These are phyloP conservation scores for Hydropsyche tenuis DNA, from an alignment of 1,140 invertebrate species.

Conservation along the genomic window DNA sequence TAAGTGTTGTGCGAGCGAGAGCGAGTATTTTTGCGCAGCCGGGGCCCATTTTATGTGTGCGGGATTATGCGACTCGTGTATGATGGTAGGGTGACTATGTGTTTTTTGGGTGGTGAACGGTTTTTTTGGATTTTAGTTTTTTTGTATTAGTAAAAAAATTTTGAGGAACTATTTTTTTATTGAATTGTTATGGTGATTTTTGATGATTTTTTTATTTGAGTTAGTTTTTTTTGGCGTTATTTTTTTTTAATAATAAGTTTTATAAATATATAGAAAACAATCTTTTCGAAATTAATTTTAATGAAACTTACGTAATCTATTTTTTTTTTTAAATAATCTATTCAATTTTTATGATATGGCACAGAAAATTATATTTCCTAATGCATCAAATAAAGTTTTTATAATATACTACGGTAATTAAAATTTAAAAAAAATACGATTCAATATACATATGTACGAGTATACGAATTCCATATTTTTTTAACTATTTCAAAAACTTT, in stretches of 20 bases:
- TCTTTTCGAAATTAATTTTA: too few species aligned
- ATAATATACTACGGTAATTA: neutral
- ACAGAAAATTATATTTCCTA: too few species aligned
- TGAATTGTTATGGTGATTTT: too few species aligned
- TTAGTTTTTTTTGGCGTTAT: too few species aligned
- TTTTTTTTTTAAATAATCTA: too few species aligned
- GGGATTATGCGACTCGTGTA: slow-evolving; percentile 26
- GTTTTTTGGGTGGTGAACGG: neutral
- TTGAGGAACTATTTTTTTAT: too few species aligned
- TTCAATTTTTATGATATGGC: too few species aligned
- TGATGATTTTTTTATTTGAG: too few species aligned
- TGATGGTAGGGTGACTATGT: neutral
- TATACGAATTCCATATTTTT: neutral
- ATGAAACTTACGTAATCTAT: too few species aligned
- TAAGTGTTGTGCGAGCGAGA: slow-evolving; percentile 44
- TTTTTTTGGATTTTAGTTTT: neutral
- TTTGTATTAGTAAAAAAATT: too few species aligned
- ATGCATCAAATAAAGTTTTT: neutral
- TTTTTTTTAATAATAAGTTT: too few species aligned
- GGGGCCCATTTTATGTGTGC: slow-evolving; percentile 43
- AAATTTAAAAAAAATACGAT: neutral
- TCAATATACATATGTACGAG: neutral
- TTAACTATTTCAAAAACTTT: neutral
- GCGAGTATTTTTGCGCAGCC: slow-evolving; percentile 49
- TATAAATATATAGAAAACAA: too few species aligned